Conservation (phyloP, 2,797 vertebrate genomes). For the Sebastes minor region DNA sequence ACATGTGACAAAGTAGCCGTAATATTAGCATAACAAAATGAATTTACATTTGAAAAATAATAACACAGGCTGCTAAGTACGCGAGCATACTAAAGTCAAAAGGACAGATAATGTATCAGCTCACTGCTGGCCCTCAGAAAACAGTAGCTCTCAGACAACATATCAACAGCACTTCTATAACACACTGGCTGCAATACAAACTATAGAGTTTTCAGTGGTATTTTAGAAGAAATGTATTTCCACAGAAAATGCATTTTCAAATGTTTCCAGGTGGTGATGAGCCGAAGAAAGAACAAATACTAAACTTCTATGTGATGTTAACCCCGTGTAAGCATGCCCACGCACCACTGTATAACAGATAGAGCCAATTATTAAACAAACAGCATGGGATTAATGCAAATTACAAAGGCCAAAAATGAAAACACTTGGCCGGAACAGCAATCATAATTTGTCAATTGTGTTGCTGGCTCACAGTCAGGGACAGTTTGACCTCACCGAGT, state of each 20-base stretch:
- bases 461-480: constrained; percentile 23
- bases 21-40: constrained; percentile 37
- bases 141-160: background rate
- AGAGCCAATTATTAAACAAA: background rate
- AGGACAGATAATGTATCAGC: constrained; percentile 12
- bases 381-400: constrained; percentile 5
- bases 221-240: background rate
- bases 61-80: constrained; percentile 13
- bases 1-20: constrained; percentile 19
- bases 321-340: background rate
- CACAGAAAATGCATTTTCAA: background rate
- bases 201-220: background rate
- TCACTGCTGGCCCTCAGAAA: background rate
- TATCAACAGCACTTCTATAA: background rate
- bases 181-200: background rate
- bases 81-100: constrained; percentile 18
- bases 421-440: constrained; percentile 3
- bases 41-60: constrained; percentile 36
- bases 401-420: constrained; percentile 27
- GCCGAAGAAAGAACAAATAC: background rate
- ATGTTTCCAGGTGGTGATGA: background rate
- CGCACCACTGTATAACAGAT: background rate
- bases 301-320: background rate
- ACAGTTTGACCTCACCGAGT: constrained; percentile 19
- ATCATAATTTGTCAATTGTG: constrained; percentile 8